These are phyloP conservation scores for Mimas tiliae DNA, from an alignment of 2,888 invertebrate genomes.

Conservation along the genomic window DNA sequence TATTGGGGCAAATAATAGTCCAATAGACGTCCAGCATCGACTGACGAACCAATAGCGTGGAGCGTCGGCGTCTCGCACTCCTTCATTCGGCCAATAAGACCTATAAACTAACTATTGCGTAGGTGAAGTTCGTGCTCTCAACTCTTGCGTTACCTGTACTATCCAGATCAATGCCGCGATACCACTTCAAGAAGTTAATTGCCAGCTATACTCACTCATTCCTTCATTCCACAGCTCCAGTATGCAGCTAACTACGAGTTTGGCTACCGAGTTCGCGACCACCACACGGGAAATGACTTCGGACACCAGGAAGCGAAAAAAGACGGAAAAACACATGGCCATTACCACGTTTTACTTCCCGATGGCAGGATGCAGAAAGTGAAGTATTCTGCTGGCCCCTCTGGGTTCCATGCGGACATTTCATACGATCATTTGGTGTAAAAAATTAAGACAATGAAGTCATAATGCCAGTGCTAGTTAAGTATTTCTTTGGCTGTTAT, in stretches of 20 bases:
- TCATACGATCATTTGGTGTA: conserved; percentile 79
- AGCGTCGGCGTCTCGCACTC: too few species aligned
- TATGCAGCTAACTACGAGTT: conserved; percentile 87
- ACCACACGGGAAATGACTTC: conserved; percentile 89
- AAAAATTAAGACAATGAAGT: not conserved
- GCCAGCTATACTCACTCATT: not conserved
- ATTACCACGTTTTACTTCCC: conserved; percentile 91
- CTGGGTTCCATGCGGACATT: conserved; percentile 91
- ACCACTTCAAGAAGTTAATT: too few species aligned
- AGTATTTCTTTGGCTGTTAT: conserved; percentile 3
- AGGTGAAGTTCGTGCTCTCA: too few species aligned
- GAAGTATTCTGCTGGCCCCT: conserved; percentile 90
- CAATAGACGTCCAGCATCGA: too few species aligned
- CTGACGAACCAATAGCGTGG: too few species aligned
- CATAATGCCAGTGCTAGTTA: not conserved
- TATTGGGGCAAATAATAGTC: too few species aligned
- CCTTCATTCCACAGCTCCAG: conserved; percentile 69
- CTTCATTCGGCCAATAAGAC: too few species aligned
- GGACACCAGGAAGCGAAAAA: conserved; percentile 90
- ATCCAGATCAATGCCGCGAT: too few species aligned
- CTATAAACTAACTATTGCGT: too few species aligned
- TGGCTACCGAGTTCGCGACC: conserved; percentile 90
- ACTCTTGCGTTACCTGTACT: too few species aligned
- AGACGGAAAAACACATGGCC: conserved; percentile 88
- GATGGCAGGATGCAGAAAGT: conserved; percentile 92